phyloP scores from a whole-genome alignment of 2,888 invertebrate genomes.

The Elysia crispata region DNA sequence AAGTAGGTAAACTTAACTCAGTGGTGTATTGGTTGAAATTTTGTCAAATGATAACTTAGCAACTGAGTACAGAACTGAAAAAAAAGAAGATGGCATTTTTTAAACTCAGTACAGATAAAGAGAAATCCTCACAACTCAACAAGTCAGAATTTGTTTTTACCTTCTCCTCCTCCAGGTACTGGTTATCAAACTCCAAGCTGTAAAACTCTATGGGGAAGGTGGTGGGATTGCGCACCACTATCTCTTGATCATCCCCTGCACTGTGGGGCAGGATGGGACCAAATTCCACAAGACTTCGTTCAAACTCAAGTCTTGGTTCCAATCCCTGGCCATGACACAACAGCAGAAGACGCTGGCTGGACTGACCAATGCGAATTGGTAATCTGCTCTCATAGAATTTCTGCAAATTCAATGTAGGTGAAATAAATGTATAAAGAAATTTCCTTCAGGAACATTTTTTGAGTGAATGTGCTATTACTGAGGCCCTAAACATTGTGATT shows the following conservation, averaged over 20 bases:
- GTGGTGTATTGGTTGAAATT: too few relatives aligned
- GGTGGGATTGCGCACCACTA: conserved; percentile 83
- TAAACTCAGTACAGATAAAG: too few relatives aligned
- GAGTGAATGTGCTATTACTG: too few relatives aligned
- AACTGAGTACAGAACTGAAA: too few relatives aligned
- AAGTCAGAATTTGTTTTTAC: conserved; percentile 59
- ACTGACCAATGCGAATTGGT: conserved; percentile 74
- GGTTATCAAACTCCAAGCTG: conserved; percentile 83
- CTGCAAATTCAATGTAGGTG: conserved; percentile 53
- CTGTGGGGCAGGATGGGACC: conserved; percentile 83
- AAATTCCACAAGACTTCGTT: conserved; percentile 80
- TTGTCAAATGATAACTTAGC: too few relatives aligned
- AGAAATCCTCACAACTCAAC: too few relatives aligned
- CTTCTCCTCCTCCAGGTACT: conserved; percentile 77
- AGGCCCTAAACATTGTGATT: too few relatives aligned
- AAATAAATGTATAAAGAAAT: too few relatives aligned
- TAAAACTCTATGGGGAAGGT: conserved; percentile 84
- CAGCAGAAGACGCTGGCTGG: conserved; percentile 75
- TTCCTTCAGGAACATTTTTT: too few relatives aligned
- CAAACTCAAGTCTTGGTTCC: conserved; percentile 77
- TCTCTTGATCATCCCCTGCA: conserved; percentile 80
- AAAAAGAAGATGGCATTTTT: too few relatives aligned
- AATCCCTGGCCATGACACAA: conserved; percentile 75
- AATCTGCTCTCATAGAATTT: conserved; percentile 76
- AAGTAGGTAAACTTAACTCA: too few relatives aligned